Percentiles rank a stretch among this genome's conserved stretches.
Evolutionary conservation across 2,113 vertebrate species (phyloP).

Genomic region (Phaethornis superciliosus): DNA sequence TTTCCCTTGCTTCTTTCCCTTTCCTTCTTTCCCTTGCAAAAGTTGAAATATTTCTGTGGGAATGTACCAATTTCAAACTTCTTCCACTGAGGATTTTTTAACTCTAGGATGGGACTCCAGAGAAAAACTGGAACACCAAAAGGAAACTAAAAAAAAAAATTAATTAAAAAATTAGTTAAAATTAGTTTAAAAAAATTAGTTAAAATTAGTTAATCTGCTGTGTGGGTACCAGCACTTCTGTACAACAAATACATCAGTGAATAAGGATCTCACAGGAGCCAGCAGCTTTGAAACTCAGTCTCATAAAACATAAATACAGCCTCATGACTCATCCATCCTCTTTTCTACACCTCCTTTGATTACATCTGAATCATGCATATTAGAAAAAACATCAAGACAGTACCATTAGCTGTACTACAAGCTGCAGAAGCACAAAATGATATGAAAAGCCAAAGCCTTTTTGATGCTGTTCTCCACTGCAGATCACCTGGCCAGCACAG

Average conservation of each 20-base stretch:
- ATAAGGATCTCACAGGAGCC: not conserved
- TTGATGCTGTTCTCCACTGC: not conserved
- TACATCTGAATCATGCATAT: not conserved
- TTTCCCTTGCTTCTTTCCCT: not conserved
- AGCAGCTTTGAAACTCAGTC: not conserved
- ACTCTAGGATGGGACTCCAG: not conserved
- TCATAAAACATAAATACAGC: not conserved
- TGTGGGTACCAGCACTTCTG: not conserved
- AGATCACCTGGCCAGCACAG: not conserved
- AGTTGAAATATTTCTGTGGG: not conserved
- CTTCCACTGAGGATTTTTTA: not conserved
- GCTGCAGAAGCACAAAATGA: not conserved
- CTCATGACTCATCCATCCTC: not conserved
- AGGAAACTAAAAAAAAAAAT: not conserved
- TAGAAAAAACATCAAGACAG: not conserved
- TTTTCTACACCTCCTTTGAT: not conserved
- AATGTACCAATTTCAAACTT: not conserved
- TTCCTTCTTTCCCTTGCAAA: not conserved
- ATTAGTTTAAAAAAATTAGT: not conserved
- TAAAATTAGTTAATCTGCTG: not conserved
- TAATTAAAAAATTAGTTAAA: too few relatives aligned
- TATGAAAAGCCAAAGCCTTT: not conserved
- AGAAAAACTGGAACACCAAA: not conserved
- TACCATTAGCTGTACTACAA: not conserved
- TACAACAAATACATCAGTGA: not conserved